Base-by-base conservation (phyloP, 2,888 invertebrate genomes). In the Chromoteleia sp. region DNA sequence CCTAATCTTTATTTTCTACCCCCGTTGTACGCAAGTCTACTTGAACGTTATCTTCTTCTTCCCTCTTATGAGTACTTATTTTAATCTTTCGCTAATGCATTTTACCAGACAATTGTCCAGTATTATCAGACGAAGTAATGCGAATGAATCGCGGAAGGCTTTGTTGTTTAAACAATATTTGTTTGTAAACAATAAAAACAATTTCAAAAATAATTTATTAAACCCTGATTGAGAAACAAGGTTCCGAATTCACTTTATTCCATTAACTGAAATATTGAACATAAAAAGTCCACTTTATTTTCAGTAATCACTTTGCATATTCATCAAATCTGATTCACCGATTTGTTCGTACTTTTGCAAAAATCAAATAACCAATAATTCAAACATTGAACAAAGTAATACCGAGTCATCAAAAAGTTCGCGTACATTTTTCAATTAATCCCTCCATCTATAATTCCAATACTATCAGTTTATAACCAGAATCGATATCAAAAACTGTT, bases 51-150 rank as follows among this genome's bases (percentile, higher is more conserved):
- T 39, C 12, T 39, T 39, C 39, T 39, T 14, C 12, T 39, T 39
- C 39, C 12, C 39, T 39, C 12, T n/a, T 39, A n/a, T 1, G 2
- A n/a, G 39, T 14, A 14, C 39, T 39, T 39, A 39, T 39, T 39
- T 10, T 39, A 39, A 39, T 39, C 39, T 39, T 39, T 39, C 12
- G 39, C 12, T 39, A 39, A 39, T 39, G 39, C 39, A 39, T 39
- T 33, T 39, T 39, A 39, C n/a, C n/a, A 10, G 39, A 39, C 39
- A 39, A 39, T 39, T 39, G 39, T 1, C n/a, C 39, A 14, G 12
- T 39, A 39, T 14, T 39, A 39, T 39, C 10, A 6, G 7, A 6
- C 7, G 7, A 33, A 33, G 4, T n/a, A n/a, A n/a, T n/a, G n/a
- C n/a, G n/a, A n/a, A n/a, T n/a, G n/a, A n/a, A n/a, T n/a, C n/a